These are phyloP conservation scores for Lamprologus ornatipinnis DNA, from an alignment of 2,113 vertebrate genomes.

Conservation along the genomic window DNA sequence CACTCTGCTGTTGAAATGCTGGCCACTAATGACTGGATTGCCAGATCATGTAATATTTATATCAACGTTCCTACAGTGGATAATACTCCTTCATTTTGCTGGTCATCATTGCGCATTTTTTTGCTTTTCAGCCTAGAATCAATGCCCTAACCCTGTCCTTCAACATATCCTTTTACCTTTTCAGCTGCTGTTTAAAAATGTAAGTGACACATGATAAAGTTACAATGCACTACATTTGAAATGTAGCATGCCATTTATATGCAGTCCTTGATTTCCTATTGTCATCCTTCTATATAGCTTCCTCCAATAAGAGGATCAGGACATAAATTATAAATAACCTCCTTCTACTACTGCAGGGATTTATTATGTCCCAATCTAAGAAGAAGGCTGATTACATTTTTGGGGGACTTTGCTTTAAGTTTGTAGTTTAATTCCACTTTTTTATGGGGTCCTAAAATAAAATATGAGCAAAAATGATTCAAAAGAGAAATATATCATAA, in stretches of 20 bases:
- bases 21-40: background rate
- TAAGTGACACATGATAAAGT: background rate
- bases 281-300: background rate
- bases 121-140: background rate
- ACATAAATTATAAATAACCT: background rate
- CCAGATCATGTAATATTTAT: background rate
- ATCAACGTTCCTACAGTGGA: background rate
- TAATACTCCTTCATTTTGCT: background rate
- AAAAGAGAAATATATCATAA: background rate
- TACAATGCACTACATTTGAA: background rate
- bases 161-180: background rate
- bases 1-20: background rate
- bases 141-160: background rate
- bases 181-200: background rate
- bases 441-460: background rate
- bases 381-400: background rate
- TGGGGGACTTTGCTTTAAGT: background rate
- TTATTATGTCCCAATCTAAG: background rate
- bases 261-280: background rate
- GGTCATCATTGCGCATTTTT: accelerated
- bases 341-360: background rate
- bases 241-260: background rate
- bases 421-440: background rate
- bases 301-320: background rate
- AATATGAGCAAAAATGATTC: background rate